Conservation (phyloP, 2,888 invertebrate genomes). For the Drosophila tripunctata region DNA sequence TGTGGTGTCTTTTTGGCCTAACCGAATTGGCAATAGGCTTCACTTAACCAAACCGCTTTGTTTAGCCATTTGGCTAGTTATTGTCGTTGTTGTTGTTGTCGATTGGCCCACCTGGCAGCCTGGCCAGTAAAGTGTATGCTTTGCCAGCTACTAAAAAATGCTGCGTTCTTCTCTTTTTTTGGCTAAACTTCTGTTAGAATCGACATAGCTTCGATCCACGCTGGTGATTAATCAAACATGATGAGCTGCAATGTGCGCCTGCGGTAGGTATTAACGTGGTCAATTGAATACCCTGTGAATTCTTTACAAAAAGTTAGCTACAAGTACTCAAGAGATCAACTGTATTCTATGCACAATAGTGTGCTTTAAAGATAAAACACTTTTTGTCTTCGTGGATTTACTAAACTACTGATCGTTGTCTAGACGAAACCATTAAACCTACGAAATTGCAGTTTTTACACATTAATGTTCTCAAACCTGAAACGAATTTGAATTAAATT, state of each 20-base stretch:
- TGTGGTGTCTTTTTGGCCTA: slow-evolving; percentile 19
- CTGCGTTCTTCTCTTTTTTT: slow-evolving; percentile 30
- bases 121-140: slow-evolving; percentile 41
- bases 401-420: no score
- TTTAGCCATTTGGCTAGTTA: slow-evolving; percentile 36
- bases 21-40: slow-evolving; percentile 35
- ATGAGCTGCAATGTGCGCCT: background rate
- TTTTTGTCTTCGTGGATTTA: no score
- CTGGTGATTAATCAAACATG: slow-evolving; percentile 41
- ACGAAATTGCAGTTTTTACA: no score
- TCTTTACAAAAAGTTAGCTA: no score
- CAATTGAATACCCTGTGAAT: background rate
- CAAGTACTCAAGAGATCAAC: no score
- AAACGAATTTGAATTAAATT: no score
- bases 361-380: no score
- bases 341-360: no score
- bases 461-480: no score
- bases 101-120: slow-evolving; percentile 37
- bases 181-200: slow-evolving; percentile 44
- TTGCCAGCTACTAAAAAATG: slow-evolving; percentile 46
- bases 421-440: no score
- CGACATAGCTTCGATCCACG: slow-evolving; percentile 15
- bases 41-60: background rate
- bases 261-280: background rate
- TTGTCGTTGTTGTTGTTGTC: slow-evolving; percentile 7